phyloP scores from a whole-genome alignment of 2,797 vertebrate genomes.

The Oreochromis grahami region DNA sequence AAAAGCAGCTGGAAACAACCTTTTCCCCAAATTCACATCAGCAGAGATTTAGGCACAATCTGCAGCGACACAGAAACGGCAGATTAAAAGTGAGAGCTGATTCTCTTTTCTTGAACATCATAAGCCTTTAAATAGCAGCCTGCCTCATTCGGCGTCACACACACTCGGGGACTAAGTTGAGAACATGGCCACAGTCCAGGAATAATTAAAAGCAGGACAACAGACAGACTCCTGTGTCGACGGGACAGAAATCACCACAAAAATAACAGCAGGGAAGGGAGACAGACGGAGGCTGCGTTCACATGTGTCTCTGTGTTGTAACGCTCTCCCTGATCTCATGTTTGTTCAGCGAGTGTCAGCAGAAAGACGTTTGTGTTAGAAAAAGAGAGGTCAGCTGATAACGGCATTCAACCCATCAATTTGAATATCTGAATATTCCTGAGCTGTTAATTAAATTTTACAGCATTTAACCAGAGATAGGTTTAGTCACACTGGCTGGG shows the following conservation, averaged over 20 bases:
- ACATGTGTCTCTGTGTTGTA: background rate
- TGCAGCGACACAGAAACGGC: background rate
- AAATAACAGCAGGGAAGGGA: slow-evolving; percentile 23
- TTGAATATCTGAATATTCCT: background rate
- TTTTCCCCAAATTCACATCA: slow-evolving; percentile 13
- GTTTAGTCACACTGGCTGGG: background rate
- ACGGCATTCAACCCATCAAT: background rate
- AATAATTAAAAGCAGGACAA: slow-evolving; percentile 51
- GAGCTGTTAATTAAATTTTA: background rate
- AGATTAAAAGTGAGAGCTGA: slow-evolving; percentile 38
- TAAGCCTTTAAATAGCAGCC: slow-evolving; percentile 52
- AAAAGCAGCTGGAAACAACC: background rate
- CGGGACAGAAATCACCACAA: slow-evolving; percentile 6
- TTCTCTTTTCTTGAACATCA: slow-evolving; percentile 47
- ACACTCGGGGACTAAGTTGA: slow-evolving; percentile 32
- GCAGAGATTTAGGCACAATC: slow-evolving; percentile 1
- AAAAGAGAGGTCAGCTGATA: background rate
- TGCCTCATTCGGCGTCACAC: slow-evolving; percentile 22
- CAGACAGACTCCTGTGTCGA: slow-evolving; percentile 24
- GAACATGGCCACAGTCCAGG: slow-evolving; percentile 54
- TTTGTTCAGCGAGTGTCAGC: background rate
- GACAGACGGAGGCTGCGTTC: slow-evolving; percentile 6
- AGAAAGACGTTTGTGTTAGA: background rate
- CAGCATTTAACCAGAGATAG: background rate
- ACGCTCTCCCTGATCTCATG: background rate